Conservation (phyloP, 2,797 vertebrate species). For the Sebastes ruberrimus region DNA sequence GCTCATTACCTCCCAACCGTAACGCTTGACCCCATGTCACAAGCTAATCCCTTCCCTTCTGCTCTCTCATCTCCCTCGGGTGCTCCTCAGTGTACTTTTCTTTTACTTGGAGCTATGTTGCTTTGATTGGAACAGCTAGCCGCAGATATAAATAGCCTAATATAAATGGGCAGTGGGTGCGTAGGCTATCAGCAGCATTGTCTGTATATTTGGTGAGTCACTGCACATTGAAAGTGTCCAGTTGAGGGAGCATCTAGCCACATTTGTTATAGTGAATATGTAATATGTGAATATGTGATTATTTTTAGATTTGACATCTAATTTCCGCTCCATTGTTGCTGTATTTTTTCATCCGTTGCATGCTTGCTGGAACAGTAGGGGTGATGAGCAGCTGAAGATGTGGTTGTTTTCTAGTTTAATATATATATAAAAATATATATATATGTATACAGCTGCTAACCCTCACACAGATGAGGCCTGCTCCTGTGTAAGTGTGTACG, state of each 20-base stretch:
- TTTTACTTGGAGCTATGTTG: slow-evolving; percentile 40
- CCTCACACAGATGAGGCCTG: not conserved
- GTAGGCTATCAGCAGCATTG: slow-evolving; percentile 37
- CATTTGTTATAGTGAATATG: slow-evolving; percentile 35
- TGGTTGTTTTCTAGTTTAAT: not conserved
- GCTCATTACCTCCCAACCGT: slow-evolving; percentile 44
- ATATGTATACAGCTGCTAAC: not conserved
- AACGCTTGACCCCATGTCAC: slow-evolving; percentile 55
- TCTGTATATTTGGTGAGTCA: slow-evolving; percentile 53
- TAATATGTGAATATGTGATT: slow-evolving; percentile 28
- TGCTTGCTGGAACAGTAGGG: slow-evolving; percentile 1
- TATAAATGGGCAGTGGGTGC: slow-evolving; percentile 40
- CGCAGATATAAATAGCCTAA: slow-evolving; percentile 56
- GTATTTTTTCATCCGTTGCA: not conserved
- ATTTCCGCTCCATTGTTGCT: not conserved
- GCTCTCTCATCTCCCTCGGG: slow-evolving; percentile 46
- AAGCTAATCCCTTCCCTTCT: slow-evolving; percentile 41
- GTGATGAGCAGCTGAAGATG: slow-evolving; percentile 5
- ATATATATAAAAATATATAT: not conserved
- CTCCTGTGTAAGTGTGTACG: not conserved
- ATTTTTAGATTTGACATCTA: slow-evolving; percentile 42
- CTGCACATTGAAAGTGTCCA: slow-evolving; percentile 32
- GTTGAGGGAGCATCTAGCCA: slow-evolving; percentile 5
- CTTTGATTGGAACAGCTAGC: slow-evolving; percentile 56
- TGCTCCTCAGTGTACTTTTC: slow-evolving; percentile 31